Evolutionary conservation across 2,888 invertebrate genomes (phyloP), one percentile per base, ranked within the genome.

Genomic region (Nasonia oneida): DNA sequence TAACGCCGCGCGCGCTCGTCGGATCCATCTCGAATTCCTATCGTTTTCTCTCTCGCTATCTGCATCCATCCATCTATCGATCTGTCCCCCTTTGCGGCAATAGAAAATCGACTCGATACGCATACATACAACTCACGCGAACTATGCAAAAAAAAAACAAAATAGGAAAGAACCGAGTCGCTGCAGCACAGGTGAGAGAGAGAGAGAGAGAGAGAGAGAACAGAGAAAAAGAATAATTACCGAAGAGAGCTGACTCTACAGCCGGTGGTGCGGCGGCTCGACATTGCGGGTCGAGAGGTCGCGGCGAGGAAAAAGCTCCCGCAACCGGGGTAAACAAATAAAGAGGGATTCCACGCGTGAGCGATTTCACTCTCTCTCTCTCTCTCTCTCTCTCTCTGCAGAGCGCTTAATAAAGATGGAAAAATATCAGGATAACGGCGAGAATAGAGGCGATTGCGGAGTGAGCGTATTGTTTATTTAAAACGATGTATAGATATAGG

Each of bases 51-150:
- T 33, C 23, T 6, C 82, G 71, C 77, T 83, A 83, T 83, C 78
- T 73, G 71, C 77, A 83, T 83, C 57, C n/a, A 8, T 83, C 71
- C 23, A 8, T 77, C 76, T 83, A 83, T 83, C 77, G 83, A 83
- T 83, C 83, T 77, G 47, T 37, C 57, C 57, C 57, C 8, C 23
- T n/a, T 61, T 61, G 4, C n/a, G 23, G n/a, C 23, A 23, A 61
- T 61, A 23, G 8, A 23, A 18, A 47, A 61, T 6, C 8, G 10
- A n/a, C 23, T 3, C 37, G 37, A 8, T n/a, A 23, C 57, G 18
- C 23, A n/a, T 8, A 61, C 8, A 8, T 61, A n/a, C 4, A 57
- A 42, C 1, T 8, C 6, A 47, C 10, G 37, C 42, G 6, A 42
- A 6, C 42, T 42, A 10, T 10, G 42, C 10, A 42, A 6, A 42